Evolutionary conservation across 2,888 invertebrate genomes (phyloP).

Genomic region (Monochamus alternatus): DNA sequence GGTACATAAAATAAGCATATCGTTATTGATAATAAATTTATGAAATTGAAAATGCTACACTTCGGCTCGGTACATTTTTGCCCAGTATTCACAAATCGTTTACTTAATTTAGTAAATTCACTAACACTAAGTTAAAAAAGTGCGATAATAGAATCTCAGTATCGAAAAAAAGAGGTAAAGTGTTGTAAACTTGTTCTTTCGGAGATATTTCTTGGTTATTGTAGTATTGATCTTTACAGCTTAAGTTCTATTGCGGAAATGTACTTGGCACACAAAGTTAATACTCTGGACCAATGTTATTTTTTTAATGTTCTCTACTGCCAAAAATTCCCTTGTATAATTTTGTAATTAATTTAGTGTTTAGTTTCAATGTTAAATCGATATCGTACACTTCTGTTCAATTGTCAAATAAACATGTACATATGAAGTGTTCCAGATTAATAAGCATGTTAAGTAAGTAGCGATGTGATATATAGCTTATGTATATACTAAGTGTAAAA

Average conservation of each 20-base stretch:
- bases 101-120: no score
- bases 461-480: constrained; percentile 68
- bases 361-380: constrained; percentile 28
- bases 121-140: no score
- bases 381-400: constrained; percentile 37
- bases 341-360: constrained; percentile 38
- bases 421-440: constrained; percentile 52
- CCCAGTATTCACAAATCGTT: background rate
- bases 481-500: constrained; percentile 63
- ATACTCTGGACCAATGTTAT: constrained; percentile 56
- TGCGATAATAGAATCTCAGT: no score
- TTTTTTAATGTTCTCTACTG: constrained; percentile 44
- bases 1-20: constrained; percentile 57
- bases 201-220: no score
- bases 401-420: constrained; percentile 46
- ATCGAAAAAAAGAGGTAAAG: no score
- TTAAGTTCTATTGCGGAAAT: constrained; percentile 2
- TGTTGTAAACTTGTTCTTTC: no score
- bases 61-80: constrained; percentile 22
- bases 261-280: constrained; percentile 40
- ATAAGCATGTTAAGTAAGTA: constrained; percentile 64
- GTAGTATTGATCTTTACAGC: no score
- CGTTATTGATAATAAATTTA: constrained; percentile 54
- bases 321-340: constrained; percentile 38
- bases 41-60: constrained; percentile 43